Evolutionary conservation across 2,113 vertebrate genomes (phyloP).

Genomic region (Dipodomys stephensi): DNA sequence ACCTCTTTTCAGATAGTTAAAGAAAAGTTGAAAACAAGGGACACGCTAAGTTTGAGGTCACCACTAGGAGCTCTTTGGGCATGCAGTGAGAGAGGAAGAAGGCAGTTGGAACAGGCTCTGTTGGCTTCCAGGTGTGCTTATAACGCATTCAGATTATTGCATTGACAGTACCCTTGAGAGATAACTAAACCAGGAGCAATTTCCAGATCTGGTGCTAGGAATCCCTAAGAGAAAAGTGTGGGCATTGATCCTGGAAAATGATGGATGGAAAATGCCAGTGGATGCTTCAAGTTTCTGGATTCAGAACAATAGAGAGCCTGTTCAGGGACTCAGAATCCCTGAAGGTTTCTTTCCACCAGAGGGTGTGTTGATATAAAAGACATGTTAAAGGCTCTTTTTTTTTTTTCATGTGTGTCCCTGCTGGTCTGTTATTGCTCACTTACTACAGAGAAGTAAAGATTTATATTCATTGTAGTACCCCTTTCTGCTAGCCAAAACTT

Average conservation of each 20-base stretch:
- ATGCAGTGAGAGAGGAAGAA: neutral
- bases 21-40: conserved; percentile 28
- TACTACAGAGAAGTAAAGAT: neutral
- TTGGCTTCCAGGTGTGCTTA: conserved; percentile 29
- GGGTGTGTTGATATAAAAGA: neutral
- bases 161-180: conserved; percentile 12
- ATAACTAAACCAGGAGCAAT: neutral
- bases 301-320: neutral
- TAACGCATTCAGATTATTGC: neutral
- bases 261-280: neutral
- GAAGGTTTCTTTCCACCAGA: neutral
- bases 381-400: neutral
- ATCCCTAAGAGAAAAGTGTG: conserved; percentile 33
- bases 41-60: neutral
- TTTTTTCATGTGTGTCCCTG: neutral
- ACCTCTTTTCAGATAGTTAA: conserved; percentile 6
- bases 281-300: neutral
- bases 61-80: neutral
- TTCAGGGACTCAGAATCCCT: neutral
- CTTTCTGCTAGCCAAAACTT: neutral
- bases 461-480: neutral
- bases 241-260: neutral
- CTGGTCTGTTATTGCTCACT: neutral
- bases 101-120: neutral
- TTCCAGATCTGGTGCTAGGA: conserved; percentile 26